Evolutionary conservation across 30 jellyfish, hydroid and myxozoan genomes (phyloP).

Genomic region (Mastigias papua): DNA sequence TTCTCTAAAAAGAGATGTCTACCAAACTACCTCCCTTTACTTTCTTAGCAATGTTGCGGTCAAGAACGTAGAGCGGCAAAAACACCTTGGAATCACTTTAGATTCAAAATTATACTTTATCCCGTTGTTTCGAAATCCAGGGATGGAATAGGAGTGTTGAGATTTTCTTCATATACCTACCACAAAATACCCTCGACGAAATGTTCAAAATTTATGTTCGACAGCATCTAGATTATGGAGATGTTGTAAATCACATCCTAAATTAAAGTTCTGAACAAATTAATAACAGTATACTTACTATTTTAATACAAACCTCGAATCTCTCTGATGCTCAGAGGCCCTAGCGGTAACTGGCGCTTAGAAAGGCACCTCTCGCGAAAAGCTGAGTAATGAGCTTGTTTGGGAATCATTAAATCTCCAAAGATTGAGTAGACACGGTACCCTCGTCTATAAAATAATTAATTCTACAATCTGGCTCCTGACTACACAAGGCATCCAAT

Average conservation of each 20-base stretch:
- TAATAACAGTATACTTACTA: neutral
- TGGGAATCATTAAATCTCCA: neutral
- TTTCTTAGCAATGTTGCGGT: neutral
- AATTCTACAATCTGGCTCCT: neutral
- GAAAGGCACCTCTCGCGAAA: neutral
- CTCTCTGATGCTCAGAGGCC: neutral
- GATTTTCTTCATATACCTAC: slow-evolving; percentile 3
- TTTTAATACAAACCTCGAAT: neutral
- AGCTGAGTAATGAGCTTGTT: neutral
- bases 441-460: neutral
- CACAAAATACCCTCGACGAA: slow-evolving; percentile 4
- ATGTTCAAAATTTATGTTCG: neutral
- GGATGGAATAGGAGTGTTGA: slow-evolving; percentile 9
- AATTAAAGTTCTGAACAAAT: neutral
- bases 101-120: neutral
- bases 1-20: slow-evolving; percentile 4
- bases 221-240: neutral
- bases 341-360: neutral
- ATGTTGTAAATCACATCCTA: neutral
- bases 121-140: neutral
- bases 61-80: neutral
- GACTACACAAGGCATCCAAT: neutral
- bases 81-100: slow-evolving; percentile 12
- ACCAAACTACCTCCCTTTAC: neutral
- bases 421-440: neutral